Percentiles rank a stretch among this genome's conserved stretches.
Conservation (phyloP, 2,797 vertebrate genomes). For the Coregonus suidteri region DNA sequence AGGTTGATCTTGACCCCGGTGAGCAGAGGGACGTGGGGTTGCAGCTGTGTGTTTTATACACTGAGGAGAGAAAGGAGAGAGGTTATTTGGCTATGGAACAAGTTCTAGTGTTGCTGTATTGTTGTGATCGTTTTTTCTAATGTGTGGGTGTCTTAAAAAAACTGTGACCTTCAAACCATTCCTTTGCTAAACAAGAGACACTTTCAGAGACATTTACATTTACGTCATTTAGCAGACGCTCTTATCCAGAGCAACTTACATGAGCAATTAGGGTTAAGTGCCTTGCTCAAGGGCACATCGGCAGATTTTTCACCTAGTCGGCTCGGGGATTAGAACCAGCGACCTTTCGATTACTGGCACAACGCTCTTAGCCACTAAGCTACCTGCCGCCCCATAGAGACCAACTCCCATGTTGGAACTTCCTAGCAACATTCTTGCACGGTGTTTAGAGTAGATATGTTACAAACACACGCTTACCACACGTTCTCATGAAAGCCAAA, state of each 20-base stretch:
- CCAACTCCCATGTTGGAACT: neutral
- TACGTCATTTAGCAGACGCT: too few species aligned
- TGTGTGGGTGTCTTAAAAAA: neutral
- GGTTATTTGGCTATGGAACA: neutral
- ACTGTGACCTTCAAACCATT: constrained; percentile 34
- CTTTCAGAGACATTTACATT: constrained; percentile 40
- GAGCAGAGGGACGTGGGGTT: constrained; percentile 3
- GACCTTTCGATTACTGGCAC: too few species aligned
- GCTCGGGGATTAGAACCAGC: too few species aligned
- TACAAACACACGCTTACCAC: constrained; percentile 59
- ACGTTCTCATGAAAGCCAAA: constrained; percentile 71
- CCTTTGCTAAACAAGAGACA: constrained; percentile 58
- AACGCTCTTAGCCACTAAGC: too few species aligned
- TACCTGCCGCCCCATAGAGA: neutral
- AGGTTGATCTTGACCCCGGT: constrained; percentile 15
- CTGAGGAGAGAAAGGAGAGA: neutral
- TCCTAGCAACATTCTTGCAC: constrained; percentile 49
- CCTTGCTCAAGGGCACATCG: too few species aligned
- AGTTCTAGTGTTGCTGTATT: neutral
- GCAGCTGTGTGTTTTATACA: neutral
- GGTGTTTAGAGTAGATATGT: constrained; percentile 62
- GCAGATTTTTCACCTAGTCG: too few species aligned
- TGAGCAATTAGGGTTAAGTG: too few species aligned
- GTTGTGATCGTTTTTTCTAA: neutral
- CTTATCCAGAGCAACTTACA: too few species aligned